Evolutionary conservation across 2,888 invertebrate genomes (phyloP).

Genomic region (Falcaria lacertinaria): DNA sequence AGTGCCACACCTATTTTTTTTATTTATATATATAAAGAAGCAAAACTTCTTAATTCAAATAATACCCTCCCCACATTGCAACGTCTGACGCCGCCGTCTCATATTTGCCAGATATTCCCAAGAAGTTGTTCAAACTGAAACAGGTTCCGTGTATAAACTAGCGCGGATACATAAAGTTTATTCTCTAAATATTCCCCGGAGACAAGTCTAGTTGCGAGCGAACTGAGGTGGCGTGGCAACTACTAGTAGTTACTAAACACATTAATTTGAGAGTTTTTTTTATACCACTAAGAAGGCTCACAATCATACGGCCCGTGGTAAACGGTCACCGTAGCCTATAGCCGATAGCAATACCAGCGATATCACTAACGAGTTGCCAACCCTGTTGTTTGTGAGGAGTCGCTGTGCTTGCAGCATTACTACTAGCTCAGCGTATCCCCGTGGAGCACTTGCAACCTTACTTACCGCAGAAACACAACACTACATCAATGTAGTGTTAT

Average conservation of each 20-base stretch:
- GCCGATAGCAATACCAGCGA: too few species aligned
- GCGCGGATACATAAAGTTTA: slow-evolving; percentile 67
- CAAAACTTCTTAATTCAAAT: slow-evolving; percentile 5
- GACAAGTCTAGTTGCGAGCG: slow-evolving; percentile 46
- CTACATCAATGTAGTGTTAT: too few species aligned
- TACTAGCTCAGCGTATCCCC: too few species aligned
- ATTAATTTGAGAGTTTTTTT: not conserved
- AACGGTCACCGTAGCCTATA: too few species aligned
- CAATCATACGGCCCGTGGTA: too few species aligned
- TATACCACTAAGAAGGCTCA: not conserved
- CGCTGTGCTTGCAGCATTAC: too few species aligned
- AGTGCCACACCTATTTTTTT: too few species aligned
- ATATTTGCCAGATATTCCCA: slow-evolving; percentile 21
- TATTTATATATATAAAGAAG: too few species aligned
- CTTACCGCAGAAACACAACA: too few species aligned
- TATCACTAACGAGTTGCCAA: too few species aligned
- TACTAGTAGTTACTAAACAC: slow-evolving; percentile 15
- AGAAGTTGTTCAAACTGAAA: slow-evolving; percentile 51
- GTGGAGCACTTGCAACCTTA: too few species aligned
- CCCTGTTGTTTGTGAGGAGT: too few species aligned
- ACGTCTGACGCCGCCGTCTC: slow-evolving; percentile 17
- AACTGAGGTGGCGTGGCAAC: slow-evolving; percentile 38
- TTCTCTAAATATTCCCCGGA: slow-evolving; percentile 72
- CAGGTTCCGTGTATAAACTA: slow-evolving; percentile 60
- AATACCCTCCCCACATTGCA: slow-evolving; percentile 2